Conservation (phyloP, 2,113 vertebrate genomes). For the Parotia lawesii region DNA sequence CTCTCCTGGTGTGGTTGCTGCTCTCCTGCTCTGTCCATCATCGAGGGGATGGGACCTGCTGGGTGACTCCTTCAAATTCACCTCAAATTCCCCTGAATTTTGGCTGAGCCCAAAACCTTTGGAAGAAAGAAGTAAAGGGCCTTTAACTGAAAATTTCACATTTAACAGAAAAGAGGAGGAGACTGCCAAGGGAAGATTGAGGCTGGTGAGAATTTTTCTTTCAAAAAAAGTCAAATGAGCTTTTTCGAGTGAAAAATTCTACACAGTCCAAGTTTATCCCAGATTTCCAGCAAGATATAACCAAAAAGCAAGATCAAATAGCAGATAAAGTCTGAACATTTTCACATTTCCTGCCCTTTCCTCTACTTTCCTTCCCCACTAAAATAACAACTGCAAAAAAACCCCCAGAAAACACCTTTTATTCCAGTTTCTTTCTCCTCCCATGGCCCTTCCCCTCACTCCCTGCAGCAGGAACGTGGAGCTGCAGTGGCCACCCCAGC, state of each 20-base stretch:
- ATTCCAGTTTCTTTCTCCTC: neutral
- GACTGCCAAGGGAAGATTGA: neutral
- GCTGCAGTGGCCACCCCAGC: neutral
- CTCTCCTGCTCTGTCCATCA: neutral
- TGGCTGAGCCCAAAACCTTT: rapidly evolving
- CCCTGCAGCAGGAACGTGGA: neutral
- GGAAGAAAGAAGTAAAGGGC: neutral
- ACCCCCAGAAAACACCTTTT: neutral
- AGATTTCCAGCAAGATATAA: neutral
- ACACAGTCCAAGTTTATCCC: neutral
- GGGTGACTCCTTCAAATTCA: neutral
- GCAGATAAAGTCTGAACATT: neutral
- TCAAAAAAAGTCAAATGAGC: neutral
- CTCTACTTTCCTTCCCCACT: neutral
- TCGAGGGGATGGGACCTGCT: neutral
- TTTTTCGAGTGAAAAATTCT: neutral
- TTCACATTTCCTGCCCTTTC: neutral
- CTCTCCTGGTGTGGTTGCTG: neutral
- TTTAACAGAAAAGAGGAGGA: neutral
- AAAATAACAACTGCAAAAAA: neutral
- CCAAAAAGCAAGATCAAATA: neutral
- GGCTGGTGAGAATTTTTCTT: neutral
- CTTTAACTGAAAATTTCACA: neutral
- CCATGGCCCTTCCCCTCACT: neutral
- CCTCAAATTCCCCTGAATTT: neutral